Percentiles rank a stretch among this genome's conserved stretches.
Conservation (phyloP, 2,797 vertebrate genomes). For the Gymnodraco acuticeps region DNA sequence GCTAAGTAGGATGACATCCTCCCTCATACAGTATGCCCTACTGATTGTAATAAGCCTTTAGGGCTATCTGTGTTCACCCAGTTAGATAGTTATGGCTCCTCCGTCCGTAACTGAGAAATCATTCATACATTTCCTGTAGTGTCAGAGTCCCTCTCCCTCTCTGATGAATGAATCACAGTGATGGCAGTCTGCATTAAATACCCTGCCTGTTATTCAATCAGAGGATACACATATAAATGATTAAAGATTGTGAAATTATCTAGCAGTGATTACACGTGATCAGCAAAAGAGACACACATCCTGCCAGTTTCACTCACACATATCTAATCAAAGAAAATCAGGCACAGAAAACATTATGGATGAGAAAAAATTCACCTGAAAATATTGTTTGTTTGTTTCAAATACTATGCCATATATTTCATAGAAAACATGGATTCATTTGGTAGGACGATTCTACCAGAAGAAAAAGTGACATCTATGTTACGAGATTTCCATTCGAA, state of each 20-base stretch:
- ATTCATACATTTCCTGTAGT: conserved; percentile 17
- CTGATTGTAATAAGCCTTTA: background rate
- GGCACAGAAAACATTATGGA: background rate
- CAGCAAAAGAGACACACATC: background rate
- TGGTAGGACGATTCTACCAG: background rate
- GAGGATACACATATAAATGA: background rate
- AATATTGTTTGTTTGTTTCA: background rate
- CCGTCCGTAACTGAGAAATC: conserved; percentile 5
- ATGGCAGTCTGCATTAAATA: conserved; percentile 6
- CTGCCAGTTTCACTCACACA: background rate
- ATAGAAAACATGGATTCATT: background rate
- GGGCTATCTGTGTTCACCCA: background rate
- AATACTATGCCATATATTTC: background rate
- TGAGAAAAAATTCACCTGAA: background rate
- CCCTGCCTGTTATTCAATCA: background rate
- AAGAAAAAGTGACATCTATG: conserved; percentile 7
- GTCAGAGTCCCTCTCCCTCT: background rate
- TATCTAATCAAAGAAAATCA: conserved; percentile 18
- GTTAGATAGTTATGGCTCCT: background rate
- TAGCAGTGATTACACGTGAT: background rate
- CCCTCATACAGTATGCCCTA: too few relatives aligned
- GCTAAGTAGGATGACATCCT: too few relatives aligned
- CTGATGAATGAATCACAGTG: conserved; percentile 13
- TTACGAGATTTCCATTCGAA: background rate
- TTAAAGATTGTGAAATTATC: conserved; percentile 3